phyloP scores from a whole-genome alignment of 2,113 vertebrate genomes.

The Apteryx owenii region DNA sequence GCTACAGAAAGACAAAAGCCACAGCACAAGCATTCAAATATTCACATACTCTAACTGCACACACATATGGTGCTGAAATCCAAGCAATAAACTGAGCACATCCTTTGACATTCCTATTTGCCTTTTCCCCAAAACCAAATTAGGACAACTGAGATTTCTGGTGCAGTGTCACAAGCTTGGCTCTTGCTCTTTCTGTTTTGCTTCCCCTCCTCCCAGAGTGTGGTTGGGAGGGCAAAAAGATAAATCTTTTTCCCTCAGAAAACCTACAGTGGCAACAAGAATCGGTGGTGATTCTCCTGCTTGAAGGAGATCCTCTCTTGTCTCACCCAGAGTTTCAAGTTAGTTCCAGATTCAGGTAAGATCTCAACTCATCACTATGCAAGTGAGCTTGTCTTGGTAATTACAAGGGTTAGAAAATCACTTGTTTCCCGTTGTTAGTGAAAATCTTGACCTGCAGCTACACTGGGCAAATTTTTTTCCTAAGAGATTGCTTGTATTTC shows the following conservation, averaged over 20 bases:
- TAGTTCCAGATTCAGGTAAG: not conserved
- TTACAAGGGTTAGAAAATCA: not conserved
- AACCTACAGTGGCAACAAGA: not conserved
- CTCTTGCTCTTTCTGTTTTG: not conserved
- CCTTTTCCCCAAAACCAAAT: not conserved
- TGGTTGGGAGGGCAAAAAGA: not conserved
- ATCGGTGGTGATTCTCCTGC: not conserved
- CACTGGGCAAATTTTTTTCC: no score
- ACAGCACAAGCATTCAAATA: accelerated
- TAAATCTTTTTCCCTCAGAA: not conserved
- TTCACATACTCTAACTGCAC: not conserved
- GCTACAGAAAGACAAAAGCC: not conserved
- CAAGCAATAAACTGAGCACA: not conserved
- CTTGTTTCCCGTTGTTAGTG: not conserved
- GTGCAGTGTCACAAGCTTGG: not conserved
- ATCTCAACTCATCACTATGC: not conserved
- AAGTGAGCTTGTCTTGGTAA: not conserved
- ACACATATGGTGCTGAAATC: not conserved
- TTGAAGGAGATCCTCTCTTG: not conserved
- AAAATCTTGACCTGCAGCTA: not conserved
- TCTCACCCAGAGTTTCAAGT: not conserved
- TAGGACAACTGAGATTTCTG: not conserved
- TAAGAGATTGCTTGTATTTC: not conserved
- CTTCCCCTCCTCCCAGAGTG: not conserved
- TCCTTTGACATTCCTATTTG: not conserved